These are phyloP conservation scores for Carcinoscorpius rotundicauda DNA, from an alignment of 1,140 invertebrate genomes.

Conservation along the genomic window DNA sequence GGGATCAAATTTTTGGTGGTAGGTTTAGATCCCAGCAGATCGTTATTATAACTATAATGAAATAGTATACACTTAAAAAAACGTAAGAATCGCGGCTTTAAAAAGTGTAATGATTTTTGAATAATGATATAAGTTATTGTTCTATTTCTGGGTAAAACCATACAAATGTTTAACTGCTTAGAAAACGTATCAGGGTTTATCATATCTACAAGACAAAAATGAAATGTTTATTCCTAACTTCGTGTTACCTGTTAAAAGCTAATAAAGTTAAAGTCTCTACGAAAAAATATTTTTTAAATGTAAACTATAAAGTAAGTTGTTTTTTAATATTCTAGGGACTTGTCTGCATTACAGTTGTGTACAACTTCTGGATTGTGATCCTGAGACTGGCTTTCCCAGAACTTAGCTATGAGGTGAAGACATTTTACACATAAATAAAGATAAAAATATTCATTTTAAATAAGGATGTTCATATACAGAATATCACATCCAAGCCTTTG, in stretches of 20 bases:
- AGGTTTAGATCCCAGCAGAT: too few relatives aligned
- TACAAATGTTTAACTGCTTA: neutral
- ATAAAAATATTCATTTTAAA: too few relatives aligned
- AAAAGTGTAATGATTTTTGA: too few relatives aligned
- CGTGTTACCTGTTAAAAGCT: neutral
- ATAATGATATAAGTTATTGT: too few relatives aligned
- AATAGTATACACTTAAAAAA: too few relatives aligned
- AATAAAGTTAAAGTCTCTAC: too few relatives aligned
- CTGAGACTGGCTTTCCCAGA: slow-evolving; percentile 16
- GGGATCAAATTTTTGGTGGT: too few relatives aligned
- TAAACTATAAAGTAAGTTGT: neutral
- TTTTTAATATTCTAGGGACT: slow-evolving; percentile 5
- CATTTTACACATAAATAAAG: neutral
- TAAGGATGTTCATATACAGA: too few relatives aligned
- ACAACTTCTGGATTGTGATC: slow-evolving; percentile 15
- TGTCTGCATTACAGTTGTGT: slow-evolving; percentile 10
- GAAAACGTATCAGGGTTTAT: neutral
- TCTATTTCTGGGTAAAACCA: neutral
- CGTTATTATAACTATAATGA: too few relatives aligned
- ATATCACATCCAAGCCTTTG: neutral
- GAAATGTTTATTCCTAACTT: too few relatives aligned
- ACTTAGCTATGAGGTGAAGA: slow-evolving; percentile 9
- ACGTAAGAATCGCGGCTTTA: too few relatives aligned
- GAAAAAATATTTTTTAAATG: neutral
- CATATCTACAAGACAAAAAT: too few relatives aligned